phyloP scores from a whole-genome alignment of 2,888 invertebrate species.

The Hoplodrina ambigua region DNA sequence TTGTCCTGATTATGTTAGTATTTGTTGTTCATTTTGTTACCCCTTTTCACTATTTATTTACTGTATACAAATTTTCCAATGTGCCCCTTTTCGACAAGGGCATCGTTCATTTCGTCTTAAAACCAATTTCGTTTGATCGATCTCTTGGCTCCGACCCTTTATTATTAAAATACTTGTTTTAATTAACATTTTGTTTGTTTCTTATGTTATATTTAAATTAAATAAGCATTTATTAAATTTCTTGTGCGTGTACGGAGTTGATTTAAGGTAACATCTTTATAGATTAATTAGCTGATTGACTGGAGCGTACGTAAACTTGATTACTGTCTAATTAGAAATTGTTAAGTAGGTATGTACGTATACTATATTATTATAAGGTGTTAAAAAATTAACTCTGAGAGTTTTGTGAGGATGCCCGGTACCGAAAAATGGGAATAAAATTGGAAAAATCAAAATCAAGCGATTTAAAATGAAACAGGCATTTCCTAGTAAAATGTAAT shows the following conservation, averaged over 20 bases:
- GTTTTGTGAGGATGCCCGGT: no score
- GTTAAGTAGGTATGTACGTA: no score
- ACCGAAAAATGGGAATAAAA: no score
- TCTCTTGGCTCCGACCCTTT: slow-evolving; percentile 31
- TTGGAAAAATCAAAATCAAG: no score
- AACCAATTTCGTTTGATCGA: slow-evolving; percentile 47
- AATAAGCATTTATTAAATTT: slow-evolving; percentile 14
- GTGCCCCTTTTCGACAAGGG: slow-evolving; percentile 7
- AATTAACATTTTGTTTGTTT: slow-evolving; percentile 37
- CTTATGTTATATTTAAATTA: slow-evolving; percentile 13
- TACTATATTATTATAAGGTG: no score
- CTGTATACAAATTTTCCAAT: slow-evolving; percentile 11
- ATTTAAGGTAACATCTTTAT: not conserved
- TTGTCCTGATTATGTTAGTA: no score
- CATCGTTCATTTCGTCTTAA: slow-evolving; percentile 27
- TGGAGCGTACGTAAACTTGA: not conserved
- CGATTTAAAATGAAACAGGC: no score
- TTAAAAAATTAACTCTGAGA: no score
- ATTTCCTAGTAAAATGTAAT: no score
- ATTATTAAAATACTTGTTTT: slow-evolving; percentile 41
- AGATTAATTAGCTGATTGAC: slow-evolving; percentile 2
- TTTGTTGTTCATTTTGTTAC: slow-evolving; percentile 5
- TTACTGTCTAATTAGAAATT: not conserved
- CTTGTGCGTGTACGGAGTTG: not conserved
- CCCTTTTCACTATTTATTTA: slow-evolving; percentile 12